Evolutionary conservation across 2,888 invertebrate species (phyloP), one percentile per base, ranked within the genome.

Genomic region (Hirtodrosophila confusa): DNA sequence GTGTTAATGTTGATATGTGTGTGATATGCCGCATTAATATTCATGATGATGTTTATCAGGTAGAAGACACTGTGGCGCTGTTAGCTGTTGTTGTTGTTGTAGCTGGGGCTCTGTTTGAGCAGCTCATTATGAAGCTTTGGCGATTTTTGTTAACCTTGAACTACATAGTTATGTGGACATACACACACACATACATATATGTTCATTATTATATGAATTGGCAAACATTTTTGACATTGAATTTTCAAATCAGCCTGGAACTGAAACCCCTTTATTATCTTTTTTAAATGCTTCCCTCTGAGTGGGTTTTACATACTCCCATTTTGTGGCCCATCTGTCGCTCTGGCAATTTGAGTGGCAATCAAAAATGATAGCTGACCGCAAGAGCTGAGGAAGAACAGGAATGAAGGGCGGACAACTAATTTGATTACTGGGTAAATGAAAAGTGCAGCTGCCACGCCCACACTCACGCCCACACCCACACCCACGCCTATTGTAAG

Each of bases 81-180:
- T 7, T 31, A 3, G 9, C 31, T 31, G 23, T 29, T 61, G 35
- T 45, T 55, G 33, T 44, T 50, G 37, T 31, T 44, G 24, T 60
- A 60, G 60, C 74, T 47, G 60, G 40, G 17, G 31, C 40, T 29
- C 36, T 61, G 70, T 79, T 88, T 85, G 87, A 62, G 17, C 69
- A 68, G 62, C 50, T 75, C 69, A 85, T 88, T 87, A 85, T 82
- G 70, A 75, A 55, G 55, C 51, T 75, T 51, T 72, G 72, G 50
- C 71, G 63, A 66, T 72, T 71, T 72, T 63, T 51, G 49, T 62
- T 79, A 80, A 88, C 87, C 87, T 88, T 88, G 87, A 88, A 86
- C 88, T 70, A 89, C 72, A 85, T 85, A 48, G 33, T 53, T 33
- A 53, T 40, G 4, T 36, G 29, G 45, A 54, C 29, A 31, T 9